Base-by-base conservation (phyloP, 2,888 invertebrate species). In the Parasteatoda lunata region DNA sequence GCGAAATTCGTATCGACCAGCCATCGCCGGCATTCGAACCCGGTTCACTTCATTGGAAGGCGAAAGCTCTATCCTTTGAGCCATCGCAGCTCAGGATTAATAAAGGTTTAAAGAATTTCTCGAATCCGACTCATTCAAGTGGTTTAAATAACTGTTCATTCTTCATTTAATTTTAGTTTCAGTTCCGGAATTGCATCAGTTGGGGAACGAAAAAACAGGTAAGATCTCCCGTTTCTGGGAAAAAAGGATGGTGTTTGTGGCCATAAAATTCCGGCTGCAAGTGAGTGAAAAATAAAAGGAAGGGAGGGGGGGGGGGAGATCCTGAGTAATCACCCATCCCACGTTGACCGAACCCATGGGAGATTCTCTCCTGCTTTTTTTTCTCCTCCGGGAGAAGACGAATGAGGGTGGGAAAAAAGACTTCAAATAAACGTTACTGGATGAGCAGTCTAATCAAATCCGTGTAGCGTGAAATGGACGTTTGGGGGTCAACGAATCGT, bases 361-460 rank as follows among this genome's bases (percentile, higher is more conserved):
- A 73, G 15, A n/a, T 7, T 7, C 47, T 54, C 48, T 54, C 45
- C 47, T 54, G 52, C 45, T 65, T 54, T 54, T 54, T 13, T 45
- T 70, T 72, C 64, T 64, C 45, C 66, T 47, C 48, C 51, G 45
- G 30, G 76, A 49, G 70, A 76, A 86, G 80, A 86, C 80, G 79
- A 77, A 86, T 86, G 85, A 54, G 77, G 66, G 64, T 51, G 64
- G 76, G 77, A 66, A 49, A 70, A 49, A 48, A 30, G 75, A 15
- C 11, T 11, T 59, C 72, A 80, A 86, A 77, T 77, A 80, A 86
- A 86, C 72, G 80, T 76, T 30, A 13, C 77, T 49, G 83, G 83
- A 77, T 84, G 83, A 84, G 65, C 70, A 86, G 81, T 79, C 88
- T 83, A 88, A 88, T 88, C 88, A 88, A 83, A 83, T 83, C 83